These are phyloP conservation scores for Athalia rosae DNA, from an alignment of 2,888 invertebrate genomes.

Conservation along the genomic window DNA sequence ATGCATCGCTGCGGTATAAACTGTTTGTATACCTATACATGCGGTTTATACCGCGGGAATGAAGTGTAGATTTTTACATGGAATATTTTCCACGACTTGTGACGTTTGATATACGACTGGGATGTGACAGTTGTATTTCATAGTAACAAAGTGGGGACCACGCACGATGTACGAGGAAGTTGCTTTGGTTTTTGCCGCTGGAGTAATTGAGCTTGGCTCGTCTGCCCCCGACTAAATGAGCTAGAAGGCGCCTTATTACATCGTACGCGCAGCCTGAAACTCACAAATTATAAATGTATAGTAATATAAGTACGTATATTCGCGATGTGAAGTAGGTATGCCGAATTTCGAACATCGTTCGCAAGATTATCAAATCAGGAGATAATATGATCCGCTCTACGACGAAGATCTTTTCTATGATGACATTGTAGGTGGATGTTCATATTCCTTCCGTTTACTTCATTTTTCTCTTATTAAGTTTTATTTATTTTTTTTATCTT, in stretches of 20 bases:
- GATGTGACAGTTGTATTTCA: slow-evolving; percentile 52
- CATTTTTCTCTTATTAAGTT: neutral
- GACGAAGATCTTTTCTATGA: no score
- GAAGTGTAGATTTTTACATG: slow-evolving; percentile 19
- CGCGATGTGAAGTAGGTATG: no score
- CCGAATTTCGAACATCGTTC: no score
- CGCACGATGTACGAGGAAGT: slow-evolving; percentile 72
- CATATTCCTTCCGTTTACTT: no score
- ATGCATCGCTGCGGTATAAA: no score
- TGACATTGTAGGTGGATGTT: no score
- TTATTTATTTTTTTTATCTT: slow-evolving; percentile 2
- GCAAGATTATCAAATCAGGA: no score
- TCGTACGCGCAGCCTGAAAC: neutral
- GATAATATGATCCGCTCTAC: no score
- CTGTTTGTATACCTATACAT: neutral
- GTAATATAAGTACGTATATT: no score
- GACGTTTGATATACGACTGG: slow-evolving; percentile 25
- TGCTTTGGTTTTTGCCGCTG: slow-evolving; percentile 61
- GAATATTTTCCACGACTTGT: slow-evolving; percentile 31
- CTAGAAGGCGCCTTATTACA: slow-evolving; percentile 62
- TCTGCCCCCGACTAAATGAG: slow-evolving; percentile 64
- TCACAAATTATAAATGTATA: neutral
- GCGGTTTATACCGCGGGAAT: neutral
- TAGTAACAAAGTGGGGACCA: slow-evolving; percentile 64
- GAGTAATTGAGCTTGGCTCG: slow-evolving; percentile 70